Percentiles rank a stretch among this genome's conserved stretches.
phyloP scores from a whole-genome alignment of 2,113 vertebrate genomes.

The Sardina pilchardus region DNA sequence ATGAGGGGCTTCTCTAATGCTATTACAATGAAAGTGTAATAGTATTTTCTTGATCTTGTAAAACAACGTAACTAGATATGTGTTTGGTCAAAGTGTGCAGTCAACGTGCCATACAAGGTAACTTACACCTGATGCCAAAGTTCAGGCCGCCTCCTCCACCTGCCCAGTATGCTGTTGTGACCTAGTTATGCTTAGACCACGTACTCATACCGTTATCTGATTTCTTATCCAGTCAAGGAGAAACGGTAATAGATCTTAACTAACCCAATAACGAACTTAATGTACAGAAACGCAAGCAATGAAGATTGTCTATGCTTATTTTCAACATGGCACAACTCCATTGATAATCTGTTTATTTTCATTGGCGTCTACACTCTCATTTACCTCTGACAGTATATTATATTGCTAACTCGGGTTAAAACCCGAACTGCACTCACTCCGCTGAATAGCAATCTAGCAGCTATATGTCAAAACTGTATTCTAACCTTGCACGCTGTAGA shows the following conservation, averaged over 20 bases:
- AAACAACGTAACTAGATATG: not conserved
- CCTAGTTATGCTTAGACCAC: not conserved
- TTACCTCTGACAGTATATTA: not conserved
- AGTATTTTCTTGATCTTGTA: not conserved
- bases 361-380: not conserved
- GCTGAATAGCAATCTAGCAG: not conserved
- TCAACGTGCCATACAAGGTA: not conserved
- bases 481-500: not conserved
- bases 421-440: not conserved
- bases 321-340: not conserved
- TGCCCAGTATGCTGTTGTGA: not conserved
- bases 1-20: not conserved
- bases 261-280: not conserved
- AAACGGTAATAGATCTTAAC: not conserved
- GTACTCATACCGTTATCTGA: conserved; percentile 19
- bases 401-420: no score
- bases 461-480: not conserved
- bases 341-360: not conserved
- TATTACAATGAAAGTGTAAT: no score
- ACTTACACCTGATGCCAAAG: not conserved
- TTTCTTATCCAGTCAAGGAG: not conserved
- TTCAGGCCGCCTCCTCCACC: not conserved
- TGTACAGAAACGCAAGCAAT: not conserved
- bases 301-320: not conserved
- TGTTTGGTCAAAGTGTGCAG: not conserved